These are phyloP conservation scores for Lonchura striata DNA, from an alignment of 2,113 vertebrate genomes.

Conservation along the genomic window DNA sequence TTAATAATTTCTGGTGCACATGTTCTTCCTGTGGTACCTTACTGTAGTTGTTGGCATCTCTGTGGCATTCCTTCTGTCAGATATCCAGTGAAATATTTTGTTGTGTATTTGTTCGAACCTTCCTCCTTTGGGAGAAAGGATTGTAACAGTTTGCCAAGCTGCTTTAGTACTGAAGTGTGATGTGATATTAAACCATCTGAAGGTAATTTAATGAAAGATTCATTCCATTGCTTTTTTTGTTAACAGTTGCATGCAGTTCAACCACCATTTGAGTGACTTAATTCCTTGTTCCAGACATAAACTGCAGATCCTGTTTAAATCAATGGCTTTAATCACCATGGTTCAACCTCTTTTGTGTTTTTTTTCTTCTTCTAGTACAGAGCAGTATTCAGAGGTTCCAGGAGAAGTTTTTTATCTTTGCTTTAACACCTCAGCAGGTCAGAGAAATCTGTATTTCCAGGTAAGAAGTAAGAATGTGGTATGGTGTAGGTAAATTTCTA, in stretches of 20 bases:
- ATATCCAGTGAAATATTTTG: neutral
- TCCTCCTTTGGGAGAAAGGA: neutral
- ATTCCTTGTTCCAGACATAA: neutral
- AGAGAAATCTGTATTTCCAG: slow-evolving; percentile 98
- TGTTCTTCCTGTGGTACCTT: neutral
- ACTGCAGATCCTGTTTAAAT: neutral
- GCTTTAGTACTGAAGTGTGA: neutral
- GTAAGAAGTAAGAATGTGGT: slow-evolving; percentile 69
- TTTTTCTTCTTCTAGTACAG: slow-evolving; percentile 72
- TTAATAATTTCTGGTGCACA: neutral
- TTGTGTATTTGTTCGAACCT: neutral
- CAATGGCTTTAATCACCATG: neutral
- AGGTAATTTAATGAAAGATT: neutral
- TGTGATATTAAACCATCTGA: neutral
- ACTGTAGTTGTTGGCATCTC: neutral
- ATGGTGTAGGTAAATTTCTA: neutral
- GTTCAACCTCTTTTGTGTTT: slow-evolving; percentile 3
- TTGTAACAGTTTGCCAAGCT: neutral
- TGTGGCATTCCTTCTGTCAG: neutral
- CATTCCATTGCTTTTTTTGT: neutral
- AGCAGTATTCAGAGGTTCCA: slow-evolving; percentile 91
- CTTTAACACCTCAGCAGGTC: slow-evolving; percentile 96
- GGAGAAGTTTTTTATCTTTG: slow-evolving; percentile 98
- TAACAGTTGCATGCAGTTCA: neutral
- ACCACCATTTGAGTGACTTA: neutral